Percentiles rank a stretch among this genome's conserved stretches.
Evolutionary conservation across 30 jellyfish, hydroid and myxozoan genomes (phyloP).

Genomic region (Sanderia malayensis): DNA sequence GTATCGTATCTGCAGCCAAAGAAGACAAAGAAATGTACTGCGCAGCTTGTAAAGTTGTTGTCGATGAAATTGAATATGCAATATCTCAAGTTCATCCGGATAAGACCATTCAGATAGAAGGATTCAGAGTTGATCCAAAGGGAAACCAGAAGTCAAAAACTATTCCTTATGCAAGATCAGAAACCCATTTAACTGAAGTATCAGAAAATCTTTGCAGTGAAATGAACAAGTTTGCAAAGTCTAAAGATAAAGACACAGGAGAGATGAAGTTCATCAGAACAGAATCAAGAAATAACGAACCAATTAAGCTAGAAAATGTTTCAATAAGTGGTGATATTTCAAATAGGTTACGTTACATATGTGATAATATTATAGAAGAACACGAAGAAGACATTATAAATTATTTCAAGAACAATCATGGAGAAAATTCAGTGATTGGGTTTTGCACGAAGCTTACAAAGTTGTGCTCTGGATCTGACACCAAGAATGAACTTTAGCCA

Average conservation of each 20-base stretch:
- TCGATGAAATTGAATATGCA: conserved; percentile 74
- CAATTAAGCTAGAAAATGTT: conserved; percentile 75
- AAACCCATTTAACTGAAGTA: conserved; percentile 79
- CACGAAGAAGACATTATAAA: conserved; percentile 78
- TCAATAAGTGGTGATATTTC: conserved; percentile 77
- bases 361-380: conserved; percentile 83
- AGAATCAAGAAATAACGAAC: conserved; percentile 83
- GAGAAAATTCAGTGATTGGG: conserved; percentile 20
- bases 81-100: conserved; percentile 77
- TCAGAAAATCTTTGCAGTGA: conserved; percentile 66
- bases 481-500: background rate
- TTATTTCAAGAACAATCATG: conserved; percentile 57
- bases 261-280: conserved; percentile 57
- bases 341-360: conserved; percentile 64
- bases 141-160: conserved; percentile 72
- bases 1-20: conserved; percentile 3
- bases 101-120: conserved; percentile 72
- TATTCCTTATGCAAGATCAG: conserved; percentile 84
- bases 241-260: conserved; percentile 71
- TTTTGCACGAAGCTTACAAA: conserved; percentile 35
- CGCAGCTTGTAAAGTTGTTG: conserved; percentile 78
- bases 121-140: conserved; percentile 88
- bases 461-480: conserved; percentile 9
- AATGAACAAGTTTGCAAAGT: conserved; percentile 75
- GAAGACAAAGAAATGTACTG: conserved; percentile 40